Evolutionary conservation across 1,140 invertebrate species (phyloP).

Genomic region (Bombus ignitus): DNA sequence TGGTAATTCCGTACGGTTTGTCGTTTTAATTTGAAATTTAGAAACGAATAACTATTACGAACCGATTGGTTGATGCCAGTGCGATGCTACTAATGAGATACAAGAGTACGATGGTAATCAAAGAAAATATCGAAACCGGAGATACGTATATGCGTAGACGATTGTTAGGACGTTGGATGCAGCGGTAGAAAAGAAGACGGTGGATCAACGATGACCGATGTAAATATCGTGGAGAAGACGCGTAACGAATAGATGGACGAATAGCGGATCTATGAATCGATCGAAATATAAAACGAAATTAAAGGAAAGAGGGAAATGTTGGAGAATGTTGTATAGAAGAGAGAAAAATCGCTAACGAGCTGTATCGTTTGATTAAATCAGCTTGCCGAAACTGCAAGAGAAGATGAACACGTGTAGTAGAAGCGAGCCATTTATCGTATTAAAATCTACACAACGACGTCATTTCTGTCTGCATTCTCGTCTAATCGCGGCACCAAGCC

Average conservation of each 20-base stretch:
- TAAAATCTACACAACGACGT: conserved; percentile 30
- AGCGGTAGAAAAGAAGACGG: background rate
- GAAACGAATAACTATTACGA: background rate
- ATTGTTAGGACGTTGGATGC: background rate
- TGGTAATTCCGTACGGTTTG: background rate
- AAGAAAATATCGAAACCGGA: background rate
- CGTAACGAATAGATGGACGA: background rate
- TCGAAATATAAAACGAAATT: too few relatives aligned
- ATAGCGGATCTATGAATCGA: background rate
- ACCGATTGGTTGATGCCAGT: background rate
- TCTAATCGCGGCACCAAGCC: conserved; percentile 32
- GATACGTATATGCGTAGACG: background rate
- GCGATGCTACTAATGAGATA: background rate
- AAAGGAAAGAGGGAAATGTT: background rate
- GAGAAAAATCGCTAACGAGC: conserved; percentile 1
- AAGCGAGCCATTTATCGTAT: conserved; percentile 34
- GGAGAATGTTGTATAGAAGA: background rate
- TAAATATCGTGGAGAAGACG: background rate
- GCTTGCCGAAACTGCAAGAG: background rate
- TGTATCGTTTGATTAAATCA: background rate
- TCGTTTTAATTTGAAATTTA: background rate
- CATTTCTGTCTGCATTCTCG: background rate
- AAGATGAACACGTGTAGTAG: too few relatives aligned
- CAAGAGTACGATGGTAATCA: background rate
- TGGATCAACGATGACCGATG: background rate